A percentile compares a stretch with the other conserved stretches of the same genome.
These are phyloP conservation scores for Spodoptera littoralis DNA, from an alignment of 2,888 invertebrate species.

Conservation along the genomic window DNA sequence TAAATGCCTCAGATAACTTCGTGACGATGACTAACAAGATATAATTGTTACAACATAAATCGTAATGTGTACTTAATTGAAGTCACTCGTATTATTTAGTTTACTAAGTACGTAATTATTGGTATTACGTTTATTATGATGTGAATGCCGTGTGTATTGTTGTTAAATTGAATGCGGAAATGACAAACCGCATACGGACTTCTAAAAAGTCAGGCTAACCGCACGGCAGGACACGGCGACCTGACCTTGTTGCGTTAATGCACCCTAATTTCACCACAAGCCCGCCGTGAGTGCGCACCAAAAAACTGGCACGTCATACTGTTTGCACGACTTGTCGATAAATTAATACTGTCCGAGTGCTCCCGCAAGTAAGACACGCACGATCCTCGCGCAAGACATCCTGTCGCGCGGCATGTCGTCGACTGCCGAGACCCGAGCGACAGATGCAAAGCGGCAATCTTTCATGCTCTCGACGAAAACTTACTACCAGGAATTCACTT, in stretches of 20 bases:
- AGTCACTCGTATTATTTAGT: slow-evolving; percentile 27
- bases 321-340: slow-evolving; percentile 86
- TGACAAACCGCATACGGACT: slow-evolving; percentile 74
- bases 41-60: slow-evolving; percentile 49
- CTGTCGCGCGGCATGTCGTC: slow-evolving; percentile 53
- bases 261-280: slow-evolving; percentile 84
- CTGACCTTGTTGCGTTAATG: slow-evolving; percentile 87
- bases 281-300: slow-evolving; percentile 73
- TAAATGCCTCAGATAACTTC: slow-evolving; percentile 65
- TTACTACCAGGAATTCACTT: slow-evolving; percentile 69
- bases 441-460: slow-evolving; percentile 66
- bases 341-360: slow-evolving; percentile 81
- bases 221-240: slow-evolving; percentile 62
- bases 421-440: slow-evolving; percentile 43
- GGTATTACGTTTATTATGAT: slow-evolving; percentile 38
- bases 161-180: slow-evolving; percentile 68
- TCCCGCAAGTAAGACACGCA: slow-evolving; percentile 74
- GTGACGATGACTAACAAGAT: slow-evolving; percentile 53
- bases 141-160: slow-evolving; percentile 53
- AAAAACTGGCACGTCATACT: slow-evolving; percentile 84
- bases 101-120: slow-evolving; percentile 36
- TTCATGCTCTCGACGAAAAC: slow-evolving; percentile 67
- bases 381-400: slow-evolving; percentile 69
- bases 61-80: slow-evolving; percentile 42
- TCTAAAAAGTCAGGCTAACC: slow-evolving; percentile 70